Base-by-base conservation (phyloP, 2,888 invertebrate species). In the Drosophila histrio region DNA sequence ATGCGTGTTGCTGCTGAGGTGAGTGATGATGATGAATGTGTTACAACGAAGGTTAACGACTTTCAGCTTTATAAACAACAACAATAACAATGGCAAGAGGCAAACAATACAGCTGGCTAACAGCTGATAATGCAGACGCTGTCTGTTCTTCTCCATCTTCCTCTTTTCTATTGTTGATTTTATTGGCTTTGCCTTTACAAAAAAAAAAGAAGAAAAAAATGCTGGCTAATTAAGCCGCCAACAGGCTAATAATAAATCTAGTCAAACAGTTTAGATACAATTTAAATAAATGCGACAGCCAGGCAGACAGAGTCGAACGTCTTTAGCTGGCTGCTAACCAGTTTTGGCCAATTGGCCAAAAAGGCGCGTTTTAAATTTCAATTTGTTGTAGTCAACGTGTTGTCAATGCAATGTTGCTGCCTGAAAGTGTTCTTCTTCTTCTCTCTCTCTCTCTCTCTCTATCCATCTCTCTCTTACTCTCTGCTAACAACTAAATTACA, bases 21-120 rank as follows among this genome's bases (percentile, higher is more conserved):
- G 86, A 87, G 73, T 87, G 88, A 86, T 86, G 88, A 86, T 87
- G 89, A 89, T 89, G 89, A 88, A 84, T 88, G 76, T 88, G 85
- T 87, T 88, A 79, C 88, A 85, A 79, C 86, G 87, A 87, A 89
- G 88, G 89, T 89, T 89, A 89, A 89, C 88, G 90, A 89, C 88
- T 79, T 77, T 83, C 77, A 77, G 83, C 79, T 83, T 85, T 88
- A 85, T 81, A 83, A 87, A 88, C 79, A 73, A 69, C 66, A 67
- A 46, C 57, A 57, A 57, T 34, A 67, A 59, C 38, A 58, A 60
- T 39, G 26, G 13, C 34, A 24, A 34, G 21, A 41, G 41, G 13
- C 41, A 41, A 64, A 24, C 60, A 53, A 30, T 26, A 46, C 50
- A 52, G 36, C 39, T 52, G 32, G 66, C 47, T 44, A 65, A 69